Conservation (phyloP, 2,888 invertebrate species). For the Clepsis dumicolana region DNA sequence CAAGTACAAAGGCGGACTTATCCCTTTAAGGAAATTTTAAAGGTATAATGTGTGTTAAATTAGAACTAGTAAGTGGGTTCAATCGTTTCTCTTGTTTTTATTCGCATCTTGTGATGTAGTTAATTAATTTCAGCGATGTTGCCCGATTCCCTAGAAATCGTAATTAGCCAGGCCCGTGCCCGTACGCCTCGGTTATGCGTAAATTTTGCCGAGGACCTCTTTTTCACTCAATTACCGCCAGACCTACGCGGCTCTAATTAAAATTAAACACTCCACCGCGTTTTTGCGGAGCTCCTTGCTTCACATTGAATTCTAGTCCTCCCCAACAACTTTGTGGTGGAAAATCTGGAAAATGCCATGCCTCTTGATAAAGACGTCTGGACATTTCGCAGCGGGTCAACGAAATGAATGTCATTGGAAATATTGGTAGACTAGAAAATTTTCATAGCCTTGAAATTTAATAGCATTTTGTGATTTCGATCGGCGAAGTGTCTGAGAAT, state of each 20-base stretch:
- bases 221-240: slow-evolving; percentile 45
- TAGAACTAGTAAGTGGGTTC: background rate
- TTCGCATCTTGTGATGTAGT: background rate
- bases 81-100: background rate
- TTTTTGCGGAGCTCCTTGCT: slow-evolving; percentile 43
- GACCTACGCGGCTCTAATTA: slow-evolving; percentile 48
- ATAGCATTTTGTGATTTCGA: slow-evolving; percentile 9
- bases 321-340: background rate
- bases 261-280: slow-evolving; percentile 51
- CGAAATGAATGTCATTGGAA: slow-evolving; percentile 33
- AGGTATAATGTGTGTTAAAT: too few species aligned
- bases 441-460: slow-evolving; percentile 11
- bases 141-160: slow-evolving; percentile 17
- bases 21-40: too few species aligned
- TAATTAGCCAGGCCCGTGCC: slow-evolving; percentile 7
- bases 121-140: slow-evolving; percentile 11
- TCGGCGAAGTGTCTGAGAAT: background rate
- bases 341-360: background rate
- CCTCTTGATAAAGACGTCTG: slow-evolving; percentile 29
- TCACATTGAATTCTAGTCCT: slow-evolving; percentile 2
- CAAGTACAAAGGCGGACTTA: too few species aligned
- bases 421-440: background rate
- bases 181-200: slow-evolving; percentile 36
- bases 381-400: slow-evolving; percentile 16
- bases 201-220: slow-evolving; percentile 40